Evolutionary conservation across 1,140 invertebrate genomes (phyloP).

Genomic region (Eurosta solidaginis): DNA sequence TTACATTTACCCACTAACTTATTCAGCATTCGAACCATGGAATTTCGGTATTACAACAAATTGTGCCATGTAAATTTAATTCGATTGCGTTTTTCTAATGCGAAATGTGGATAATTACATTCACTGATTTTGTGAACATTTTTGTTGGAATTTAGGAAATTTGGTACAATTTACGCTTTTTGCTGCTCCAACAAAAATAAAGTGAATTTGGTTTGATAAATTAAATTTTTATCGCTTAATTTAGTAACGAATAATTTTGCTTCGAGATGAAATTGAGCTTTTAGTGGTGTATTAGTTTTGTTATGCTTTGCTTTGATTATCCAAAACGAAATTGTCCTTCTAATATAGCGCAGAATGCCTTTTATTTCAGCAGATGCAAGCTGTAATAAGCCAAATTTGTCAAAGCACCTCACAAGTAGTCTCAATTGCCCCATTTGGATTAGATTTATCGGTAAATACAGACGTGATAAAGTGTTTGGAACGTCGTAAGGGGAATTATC

Average conservation of each 20-base stretch:
- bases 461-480: too few relatives aligned
- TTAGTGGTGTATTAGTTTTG: too few relatives aligned
- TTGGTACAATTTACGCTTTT: background rate
- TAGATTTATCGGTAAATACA: too few relatives aligned
- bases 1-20: background rate
- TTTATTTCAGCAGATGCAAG: too few relatives aligned
- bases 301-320: too few relatives aligned
- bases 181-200: background rate
- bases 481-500: too few relatives aligned
- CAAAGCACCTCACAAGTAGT: too few relatives aligned
- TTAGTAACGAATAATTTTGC: background rate
- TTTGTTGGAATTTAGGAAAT: background rate
- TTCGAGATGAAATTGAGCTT: too few relatives aligned
- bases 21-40: background rate
- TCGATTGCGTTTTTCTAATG: slow-evolving; percentile 7
- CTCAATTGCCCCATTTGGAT: too few relatives aligned
- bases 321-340: too few relatives aligned
- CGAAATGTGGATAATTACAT: background rate
- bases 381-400: too few relatives aligned
- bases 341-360: too few relatives aligned
- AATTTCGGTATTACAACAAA: background rate
- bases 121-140: background rate
- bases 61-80: slow-evolving; percentile 28
- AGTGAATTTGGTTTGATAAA: background rate
- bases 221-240: background rate